Conservation (phyloP, 2,113 vertebrate species). For the Xyrauchen texanus region DNA sequence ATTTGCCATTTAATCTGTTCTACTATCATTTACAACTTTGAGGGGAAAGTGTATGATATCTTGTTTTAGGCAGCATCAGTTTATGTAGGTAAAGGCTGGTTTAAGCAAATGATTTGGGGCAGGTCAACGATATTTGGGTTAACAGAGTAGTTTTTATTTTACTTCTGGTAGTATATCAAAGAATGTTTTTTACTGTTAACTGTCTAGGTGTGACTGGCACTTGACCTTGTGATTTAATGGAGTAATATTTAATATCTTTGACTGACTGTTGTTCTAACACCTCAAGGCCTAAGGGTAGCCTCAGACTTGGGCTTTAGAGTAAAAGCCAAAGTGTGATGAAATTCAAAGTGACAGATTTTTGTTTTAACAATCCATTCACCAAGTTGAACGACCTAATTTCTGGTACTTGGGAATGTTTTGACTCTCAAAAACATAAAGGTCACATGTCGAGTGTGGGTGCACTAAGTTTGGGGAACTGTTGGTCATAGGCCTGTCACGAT, state of each 20-base stretch:
- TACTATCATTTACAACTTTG: conserved; percentile 5
- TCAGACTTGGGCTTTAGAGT: not conserved
- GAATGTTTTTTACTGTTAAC: not conserved
- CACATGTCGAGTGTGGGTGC: conserved; percentile 38
- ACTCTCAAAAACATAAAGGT: conserved; percentile 23
- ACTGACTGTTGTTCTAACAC: conserved; percentile 16
- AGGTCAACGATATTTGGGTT: not conserved
- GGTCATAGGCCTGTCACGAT: too few relatives aligned
- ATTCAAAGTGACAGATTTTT: not conserved
- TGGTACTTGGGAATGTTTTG: conserved; percentile 25
- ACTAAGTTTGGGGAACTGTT: conserved; percentile 21
- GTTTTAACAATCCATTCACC: conserved; percentile 20
- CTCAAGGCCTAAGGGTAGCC: not conserved
- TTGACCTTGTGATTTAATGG: conserved; percentile 16
- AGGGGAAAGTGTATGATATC: not conserved
- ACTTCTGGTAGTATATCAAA: not conserved
- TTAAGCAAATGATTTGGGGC: conserved; percentile 8
- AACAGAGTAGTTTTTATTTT: conserved; percentile 7
- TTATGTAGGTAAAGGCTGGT: not conserved
- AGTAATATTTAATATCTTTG: conserved; percentile 1
- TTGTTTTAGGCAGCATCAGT: not conserved
- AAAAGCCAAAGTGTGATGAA: not conserved
- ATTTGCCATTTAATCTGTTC: conserved; percentile 45
- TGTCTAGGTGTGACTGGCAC: not conserved
- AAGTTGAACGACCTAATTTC: conserved; percentile 15